Percentiles rank a stretch among this genome's conserved stretches.
Conservation (phyloP, 1,140 invertebrate genomes). For the Diorhabda elongata region DNA sequence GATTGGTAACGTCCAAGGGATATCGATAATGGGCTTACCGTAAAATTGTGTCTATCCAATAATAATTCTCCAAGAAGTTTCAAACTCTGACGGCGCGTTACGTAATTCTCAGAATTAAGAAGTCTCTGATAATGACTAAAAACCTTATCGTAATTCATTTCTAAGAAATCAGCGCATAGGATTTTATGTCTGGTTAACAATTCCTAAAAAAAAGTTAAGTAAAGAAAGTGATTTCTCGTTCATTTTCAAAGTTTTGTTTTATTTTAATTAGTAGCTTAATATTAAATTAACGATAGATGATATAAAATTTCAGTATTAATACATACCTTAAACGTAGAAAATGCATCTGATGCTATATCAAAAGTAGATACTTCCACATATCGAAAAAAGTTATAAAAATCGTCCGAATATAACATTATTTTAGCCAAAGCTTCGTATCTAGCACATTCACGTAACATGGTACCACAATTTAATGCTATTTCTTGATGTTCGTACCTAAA, state of each 20-base stretch:
- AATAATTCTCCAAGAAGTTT: constrained; percentile 96
- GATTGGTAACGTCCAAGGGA: not conserved
- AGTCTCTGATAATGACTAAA: constrained; percentile 96
- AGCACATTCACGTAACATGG: constrained; percentile 97
- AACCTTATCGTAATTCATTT: constrained; percentile 97
- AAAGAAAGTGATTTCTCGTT: too few relatives aligned
- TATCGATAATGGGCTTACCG: constrained; percentile 58
- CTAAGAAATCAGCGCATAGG: constrained; percentile 96
- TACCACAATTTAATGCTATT: constrained; percentile 98
- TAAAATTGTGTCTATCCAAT: constrained; percentile 98
- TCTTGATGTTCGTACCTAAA: constrained; percentile 96
- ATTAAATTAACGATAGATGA: constrained; percentile 7
- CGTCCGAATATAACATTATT: constrained; percentile 95
- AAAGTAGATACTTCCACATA: constrained; percentile 99
- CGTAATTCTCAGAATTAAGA: constrained; percentile 98
- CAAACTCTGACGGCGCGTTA: constrained; percentile 93
- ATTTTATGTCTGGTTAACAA: constrained; percentile 97
- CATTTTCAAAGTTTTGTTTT: not conserved
- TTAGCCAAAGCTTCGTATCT: constrained; percentile 96
- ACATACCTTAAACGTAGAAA: constrained; percentile 97
- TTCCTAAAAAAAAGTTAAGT: constrained; percentile 64
- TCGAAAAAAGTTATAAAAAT: constrained; percentile 99
- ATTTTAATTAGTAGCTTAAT: too few relatives aligned
- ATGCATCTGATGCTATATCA: constrained; percentile 99
- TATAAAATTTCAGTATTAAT: not conserved